Base-by-base conservation (phyloP, 2,888 invertebrate genomes). In the Asteroscopus sphinx region DNA sequence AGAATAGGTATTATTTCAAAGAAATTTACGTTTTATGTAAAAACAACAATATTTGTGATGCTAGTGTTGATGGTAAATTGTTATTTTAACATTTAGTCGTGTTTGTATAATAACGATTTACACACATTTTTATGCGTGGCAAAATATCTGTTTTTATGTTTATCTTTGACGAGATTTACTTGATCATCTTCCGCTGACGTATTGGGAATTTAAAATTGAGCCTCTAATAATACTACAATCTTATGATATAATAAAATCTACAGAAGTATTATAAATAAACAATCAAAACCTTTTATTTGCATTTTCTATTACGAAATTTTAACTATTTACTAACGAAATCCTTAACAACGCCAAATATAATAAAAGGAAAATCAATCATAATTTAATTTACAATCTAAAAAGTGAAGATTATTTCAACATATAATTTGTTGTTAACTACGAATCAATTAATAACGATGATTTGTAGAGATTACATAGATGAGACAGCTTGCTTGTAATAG, bases 1-100 rank as follows among this genome's bases (percentile, higher is more conserved):
- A 16, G 8, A n/a, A 13, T 30, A n/a, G n/a, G n/a, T n/a, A 8
- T 16, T 53, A 51, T 30, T 13, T 26, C 4, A 17, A 48, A 57
- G 8, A 28, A n/a, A 32, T 46, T 21, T 15, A 15, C 8, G 6
- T 30, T 41, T 13, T 26, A 7, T 21, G 12, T 21, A 11, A 21
- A 12, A 37, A 21, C 13, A 21, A 13, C 12, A 44, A 2, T 28
- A 6, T 56, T 17, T 51, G n/a, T n/a, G n/a, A n/a, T n/a, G n/a
- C n/a, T n/a, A n/a, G n/a, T n/a, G n/a, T 21, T 12, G 9, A n/a
- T 13, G 12, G 1, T 16, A 4, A 30, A 6, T 36, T 21, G 1
- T 21, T 32, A 8, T 33, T 30, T 30, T 30, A 16, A 33, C 16
- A 33, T 3, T 6, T 33, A 13, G 1, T 33, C 13, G 21, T 21